Evolutionary conservation across 2,888 invertebrate genomes (phyloP).

Genomic region (Lypha dubia): DNA sequence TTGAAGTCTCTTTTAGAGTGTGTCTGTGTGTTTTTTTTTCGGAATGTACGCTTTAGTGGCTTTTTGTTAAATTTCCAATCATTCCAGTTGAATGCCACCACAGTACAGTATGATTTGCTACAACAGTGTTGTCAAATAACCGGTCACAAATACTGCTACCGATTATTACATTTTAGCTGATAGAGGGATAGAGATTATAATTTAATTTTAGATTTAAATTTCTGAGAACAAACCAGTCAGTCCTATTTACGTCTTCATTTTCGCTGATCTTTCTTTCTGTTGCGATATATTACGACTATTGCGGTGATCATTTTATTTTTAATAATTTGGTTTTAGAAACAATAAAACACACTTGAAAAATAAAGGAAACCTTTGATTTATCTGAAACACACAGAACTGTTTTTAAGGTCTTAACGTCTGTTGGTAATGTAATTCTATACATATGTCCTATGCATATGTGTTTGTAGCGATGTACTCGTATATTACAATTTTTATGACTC

Average conservation of each 20-base stretch:
- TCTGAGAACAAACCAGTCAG: too few species aligned
- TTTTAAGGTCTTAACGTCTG: background rate
- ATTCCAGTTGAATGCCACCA: conserved; percentile 68
- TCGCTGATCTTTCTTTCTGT: background rate
- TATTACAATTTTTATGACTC: background rate
- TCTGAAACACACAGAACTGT: background rate
- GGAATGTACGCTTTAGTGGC: conserved; percentile 56
- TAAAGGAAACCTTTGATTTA: background rate
- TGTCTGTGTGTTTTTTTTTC: conserved; percentile 11
- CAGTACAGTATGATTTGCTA: conserved; percentile 26
- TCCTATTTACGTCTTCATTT: background rate
- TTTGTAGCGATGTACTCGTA: background rate
- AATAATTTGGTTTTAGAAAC: background rate
- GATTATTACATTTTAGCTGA: background rate
- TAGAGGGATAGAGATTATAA: background rate
- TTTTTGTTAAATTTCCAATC: conserved; percentile 71
- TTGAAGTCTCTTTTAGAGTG: too few species aligned
- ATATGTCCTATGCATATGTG: too few species aligned
- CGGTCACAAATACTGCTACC: conserved; percentile 2
- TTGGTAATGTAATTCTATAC: conserved; percentile 7
- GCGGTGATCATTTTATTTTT: background rate
- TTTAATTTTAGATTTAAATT: conserved; percentile 36
- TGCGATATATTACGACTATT: background rate
- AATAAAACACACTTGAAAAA: background rate
- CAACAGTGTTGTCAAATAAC: background rate